Evolutionary conservation across 2,888 invertebrate genomes (phyloP), one percentile per base, ranked within the genome.

Genomic region (Metopia argyrocephala): DNA sequence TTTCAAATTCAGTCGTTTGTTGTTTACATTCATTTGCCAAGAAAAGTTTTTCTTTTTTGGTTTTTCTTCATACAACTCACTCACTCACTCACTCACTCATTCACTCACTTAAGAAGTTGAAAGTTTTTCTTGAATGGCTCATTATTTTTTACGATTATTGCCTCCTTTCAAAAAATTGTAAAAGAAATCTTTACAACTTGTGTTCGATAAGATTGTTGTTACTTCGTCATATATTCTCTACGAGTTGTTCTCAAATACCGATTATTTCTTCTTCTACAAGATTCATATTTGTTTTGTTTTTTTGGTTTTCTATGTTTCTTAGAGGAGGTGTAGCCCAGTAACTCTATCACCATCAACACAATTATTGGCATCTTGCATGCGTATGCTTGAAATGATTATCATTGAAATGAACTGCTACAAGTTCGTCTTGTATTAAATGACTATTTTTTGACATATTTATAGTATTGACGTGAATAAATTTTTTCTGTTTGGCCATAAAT

Each of bases 71-170:
- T 15, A 12, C 38, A 38, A 12, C 12, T 38, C 38, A 38, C 38
- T 38, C 6, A 4, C 38, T 38, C 15, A 31, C 3, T 31, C 9
- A 27, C 18, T 46, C 31, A 31, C 23, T 57, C 9, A 31, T 31
- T 74, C 79, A 48, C 57, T 68, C 56, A 62, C 45, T 68, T 69
- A 71, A 38, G 59, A 38, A 38, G 59, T 66, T 54, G 28, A 76
- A 68, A 69, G 62, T 65, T 79, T 78, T 84, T 76, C 84, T 82
- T 84, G 78, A 86, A 81, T 81, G 86, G 78, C 78, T 85, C 88
- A 87, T 88, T 88, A 88, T 85, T 88, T 88, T 88, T 88, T 89
- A 88, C 84, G 87, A 87, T 88, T 88, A 88, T 88, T 86, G 85
- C 86, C 74, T 45, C 9, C n/a, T 31, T 59, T 5, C 7, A 7